Conservation (phyloP, 2,113 vertebrate genomes). For the Pituophis catenifer region DNA sequence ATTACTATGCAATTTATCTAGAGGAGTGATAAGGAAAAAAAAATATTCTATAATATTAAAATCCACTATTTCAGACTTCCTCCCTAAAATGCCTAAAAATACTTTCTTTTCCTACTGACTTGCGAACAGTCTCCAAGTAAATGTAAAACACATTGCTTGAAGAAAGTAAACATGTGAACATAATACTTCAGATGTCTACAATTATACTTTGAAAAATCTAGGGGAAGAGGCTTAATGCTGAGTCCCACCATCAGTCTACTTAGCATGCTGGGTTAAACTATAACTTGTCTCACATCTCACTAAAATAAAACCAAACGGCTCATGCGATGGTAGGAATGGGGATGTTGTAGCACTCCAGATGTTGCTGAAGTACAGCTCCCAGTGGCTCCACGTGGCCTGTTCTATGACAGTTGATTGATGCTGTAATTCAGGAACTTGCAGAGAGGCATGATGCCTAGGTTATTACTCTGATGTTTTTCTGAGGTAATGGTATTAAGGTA, state of each 20-base stretch:
- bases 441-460: neutral
- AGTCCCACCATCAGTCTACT: neutral
- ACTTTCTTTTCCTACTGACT: neutral
- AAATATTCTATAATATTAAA: neutral
- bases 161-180: neutral
- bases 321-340: neutral
- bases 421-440: neutral
- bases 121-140: neutral
- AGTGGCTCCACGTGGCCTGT: neutral
- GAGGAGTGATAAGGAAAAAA: neutral
- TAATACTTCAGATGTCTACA: neutral
- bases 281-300: neutral
- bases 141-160: neutral
- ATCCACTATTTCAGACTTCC: neutral
- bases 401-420: neutral
- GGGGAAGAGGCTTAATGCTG: neutral
- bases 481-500: neutral
- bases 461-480: neutral
- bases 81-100: neutral
- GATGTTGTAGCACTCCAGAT: neutral
- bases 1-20: neutral
- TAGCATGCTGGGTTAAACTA: neutral
- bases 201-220: neutral
- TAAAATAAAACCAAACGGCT: neutral
- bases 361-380: neutral